A percentile compares a stretch with the other conserved stretches of the same genome.
Conservation (phyloP, 2,113 vertebrate genomes). For the Pygoscelis adeliae region DNA sequence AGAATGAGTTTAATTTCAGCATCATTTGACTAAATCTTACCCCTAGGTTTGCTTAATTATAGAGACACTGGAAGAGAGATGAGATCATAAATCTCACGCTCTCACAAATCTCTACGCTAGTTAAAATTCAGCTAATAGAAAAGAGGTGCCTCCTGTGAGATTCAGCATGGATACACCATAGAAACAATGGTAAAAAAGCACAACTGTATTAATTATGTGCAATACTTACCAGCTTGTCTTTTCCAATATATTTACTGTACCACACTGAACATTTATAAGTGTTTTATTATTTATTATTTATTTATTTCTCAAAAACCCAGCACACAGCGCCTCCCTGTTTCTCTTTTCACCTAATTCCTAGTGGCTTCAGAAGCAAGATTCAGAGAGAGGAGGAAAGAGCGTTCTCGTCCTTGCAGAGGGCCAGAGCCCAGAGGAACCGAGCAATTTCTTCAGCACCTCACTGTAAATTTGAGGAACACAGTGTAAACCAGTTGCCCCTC, state of each 20-base stretch:
- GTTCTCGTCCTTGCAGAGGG: background rate
- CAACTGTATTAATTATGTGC: background rate
- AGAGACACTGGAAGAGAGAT: background rate
- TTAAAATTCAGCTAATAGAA: slow-evolving; percentile 1
- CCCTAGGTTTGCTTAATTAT: slow-evolving; percentile 55
- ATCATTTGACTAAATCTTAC: slow-evolving; percentile 46
- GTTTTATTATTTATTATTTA: background rate
- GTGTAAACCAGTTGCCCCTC: background rate
- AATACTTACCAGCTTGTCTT: background rate
- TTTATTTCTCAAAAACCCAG: background rate
- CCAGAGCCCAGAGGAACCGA: background rate
- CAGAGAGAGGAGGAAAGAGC: background rate
- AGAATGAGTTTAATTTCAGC: slow-evolving; percentile 31
- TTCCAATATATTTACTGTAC: background rate
- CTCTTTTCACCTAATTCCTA: background rate
- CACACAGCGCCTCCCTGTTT: background rate
- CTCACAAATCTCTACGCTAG: background rate
- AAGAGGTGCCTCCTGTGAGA: background rate
- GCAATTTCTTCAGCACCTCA: background rate
- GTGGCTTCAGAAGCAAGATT: background rate
- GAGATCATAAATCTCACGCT: background rate
- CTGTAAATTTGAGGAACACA: background rate
- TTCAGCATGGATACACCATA: background rate
- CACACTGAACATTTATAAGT: background rate
- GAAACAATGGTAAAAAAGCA: background rate